Conservation (phyloP, 2,113 vertebrate species). For the Sphaerodactylus townsendi region DNA sequence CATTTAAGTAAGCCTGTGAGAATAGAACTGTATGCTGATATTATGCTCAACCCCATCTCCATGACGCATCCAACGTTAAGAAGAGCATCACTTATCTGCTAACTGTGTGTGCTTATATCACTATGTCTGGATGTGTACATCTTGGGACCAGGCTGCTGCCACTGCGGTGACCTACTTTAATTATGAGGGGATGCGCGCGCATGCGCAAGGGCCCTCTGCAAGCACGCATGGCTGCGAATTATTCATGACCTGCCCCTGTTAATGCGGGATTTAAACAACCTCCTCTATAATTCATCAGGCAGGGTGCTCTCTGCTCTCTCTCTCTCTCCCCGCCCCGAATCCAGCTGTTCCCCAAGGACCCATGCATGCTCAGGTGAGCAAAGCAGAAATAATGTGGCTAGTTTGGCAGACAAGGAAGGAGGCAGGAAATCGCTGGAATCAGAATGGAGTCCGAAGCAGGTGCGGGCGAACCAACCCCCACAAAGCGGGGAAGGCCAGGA, state of each 20-base stretch:
- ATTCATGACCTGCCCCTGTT: conserved; percentile 58
- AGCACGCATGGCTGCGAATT: conserved; percentile 38
- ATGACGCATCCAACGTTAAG: neutral
- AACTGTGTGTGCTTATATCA: fast-evolving
- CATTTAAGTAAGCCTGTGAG: neutral
- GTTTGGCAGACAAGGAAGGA: neutral
- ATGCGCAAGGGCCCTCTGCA: neutral
- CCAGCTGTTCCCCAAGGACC: neutral
- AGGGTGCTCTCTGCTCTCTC: neutral
- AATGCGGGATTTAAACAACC: conserved; percentile 52
- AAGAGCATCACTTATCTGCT: neutral
- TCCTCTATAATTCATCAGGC: conserved; percentile 67
- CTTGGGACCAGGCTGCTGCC: neutral
- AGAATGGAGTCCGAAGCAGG: neutral
- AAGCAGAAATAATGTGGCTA: fast-evolving
- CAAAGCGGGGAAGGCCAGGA: no score
- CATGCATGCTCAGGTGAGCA: conserved; percentile 48
- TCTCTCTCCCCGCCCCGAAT: neutral
- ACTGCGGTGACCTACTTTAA: conserved; percentile 23
- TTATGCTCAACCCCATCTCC: neutral
- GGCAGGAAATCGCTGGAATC: neutral
- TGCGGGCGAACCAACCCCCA: neutral
- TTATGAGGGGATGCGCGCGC: neutral
- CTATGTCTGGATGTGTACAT: neutral
- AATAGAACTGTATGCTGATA: neutral